Evolutionary conservation across 1,140 invertebrate genomes (phyloP).

Genomic region (Microplitis demolitor): DNA sequence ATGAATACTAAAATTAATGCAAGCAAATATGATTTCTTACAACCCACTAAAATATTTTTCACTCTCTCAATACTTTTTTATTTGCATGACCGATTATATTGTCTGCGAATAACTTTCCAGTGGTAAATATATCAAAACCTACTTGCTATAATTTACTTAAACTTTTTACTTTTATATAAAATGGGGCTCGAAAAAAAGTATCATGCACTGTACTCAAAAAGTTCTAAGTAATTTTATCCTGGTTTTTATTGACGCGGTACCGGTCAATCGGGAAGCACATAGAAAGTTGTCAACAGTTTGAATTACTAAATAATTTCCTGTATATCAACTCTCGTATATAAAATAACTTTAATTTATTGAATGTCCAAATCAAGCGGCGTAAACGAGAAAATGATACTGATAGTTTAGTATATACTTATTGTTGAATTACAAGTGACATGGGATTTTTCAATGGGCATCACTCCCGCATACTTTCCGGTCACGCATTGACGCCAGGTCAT

Average conservation of each 20-base stretch:
- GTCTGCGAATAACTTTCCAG: too few relatives aligned
- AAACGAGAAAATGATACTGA: background rate
- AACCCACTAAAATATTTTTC: background rate
- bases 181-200: too few relatives aligned
- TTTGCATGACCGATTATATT: too few relatives aligned
- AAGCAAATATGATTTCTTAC: too few relatives aligned
- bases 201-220: too few relatives aligned
- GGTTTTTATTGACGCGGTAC: conserved; percentile 1
- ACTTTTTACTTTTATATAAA: too few relatives aligned
- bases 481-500: conserved; percentile 30
- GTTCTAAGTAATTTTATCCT: too few relatives aligned
- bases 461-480: background rate
- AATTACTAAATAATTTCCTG: background rate
- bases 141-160: too few relatives aligned
- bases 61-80: background rate
- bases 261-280: conserved; percentile 26
- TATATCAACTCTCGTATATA: conserved; percentile 9
- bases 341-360: too few relatives aligned
- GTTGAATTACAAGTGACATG: background rate
- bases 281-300: conserved; percentile 29
- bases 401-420: background rate
- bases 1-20: too few relatives aligned
- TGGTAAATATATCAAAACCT: too few relatives aligned
- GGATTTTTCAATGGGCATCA: background rate
- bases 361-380: too few relatives aligned